phyloP scores from a whole-genome alignment of 2,888 invertebrate species.

The Stramonita haemastoma region DNA sequence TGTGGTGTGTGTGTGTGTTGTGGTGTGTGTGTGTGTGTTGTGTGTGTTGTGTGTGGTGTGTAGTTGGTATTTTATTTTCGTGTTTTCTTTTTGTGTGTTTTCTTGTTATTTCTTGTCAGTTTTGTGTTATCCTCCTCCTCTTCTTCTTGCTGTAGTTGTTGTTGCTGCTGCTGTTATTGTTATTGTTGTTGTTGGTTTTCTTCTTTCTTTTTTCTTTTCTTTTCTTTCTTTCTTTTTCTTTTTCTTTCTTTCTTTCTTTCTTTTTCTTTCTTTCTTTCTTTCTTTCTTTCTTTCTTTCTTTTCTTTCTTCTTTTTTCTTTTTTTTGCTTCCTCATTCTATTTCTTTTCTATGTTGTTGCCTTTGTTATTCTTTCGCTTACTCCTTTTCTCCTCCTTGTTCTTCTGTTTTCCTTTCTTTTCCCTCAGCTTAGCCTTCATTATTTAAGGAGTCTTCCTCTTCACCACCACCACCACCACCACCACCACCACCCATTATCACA shows the following conservation, averaged over 20 bases:
- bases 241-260: neutral
- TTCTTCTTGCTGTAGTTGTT: neutral
- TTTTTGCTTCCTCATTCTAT: neutral
- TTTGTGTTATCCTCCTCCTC: neutral
- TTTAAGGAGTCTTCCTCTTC: neutral
- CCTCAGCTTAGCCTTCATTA: no score
- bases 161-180: neutral
- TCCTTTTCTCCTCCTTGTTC: neutral
- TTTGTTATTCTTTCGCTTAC: neutral
- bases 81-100: no score
- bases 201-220: neutral
- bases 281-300: neutral
- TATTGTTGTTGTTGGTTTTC: neutral
- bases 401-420: neutral
- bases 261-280: neutral
- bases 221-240: neutral
- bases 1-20: no score
- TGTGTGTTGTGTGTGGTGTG: no score
- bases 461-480: neutral
- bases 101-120: no score
- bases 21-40: no score
- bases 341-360: neutral
- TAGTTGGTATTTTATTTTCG: no score
- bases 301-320: neutral
- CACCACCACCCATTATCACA: no score